Base-by-base conservation (phyloP, 2,888 invertebrate genomes). In the Aradus depressus region DNA sequence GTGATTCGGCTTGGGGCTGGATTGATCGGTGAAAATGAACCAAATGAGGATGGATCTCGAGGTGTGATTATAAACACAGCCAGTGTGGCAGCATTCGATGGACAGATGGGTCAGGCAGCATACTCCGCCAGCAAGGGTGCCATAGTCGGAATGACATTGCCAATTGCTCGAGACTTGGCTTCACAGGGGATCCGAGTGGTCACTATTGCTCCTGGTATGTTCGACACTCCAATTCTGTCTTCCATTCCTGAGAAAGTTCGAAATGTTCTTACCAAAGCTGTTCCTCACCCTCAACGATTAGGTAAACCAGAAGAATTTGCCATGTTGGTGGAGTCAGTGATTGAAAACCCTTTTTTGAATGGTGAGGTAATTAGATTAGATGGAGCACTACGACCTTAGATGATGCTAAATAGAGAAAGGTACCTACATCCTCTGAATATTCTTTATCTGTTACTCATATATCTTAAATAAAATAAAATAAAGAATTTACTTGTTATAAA, bases 31-130 rank as follows among this genome's bases (percentile, higher is more conserved):
- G 73, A 83, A 62, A 96, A 96, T 65, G 71, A 77, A 45, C 85
- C 89, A 0, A 80, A 90, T 64, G 70, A 70, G 44, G 81, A 90
- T 67, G 89, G 89, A 0, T 84, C 90, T 64, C 77, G 93, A 59
- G 98, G 98, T 10, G 91, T 96, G 1, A 79, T 98, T 50, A 75
- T 99, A 0, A 97, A 97, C 66, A 98, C 97, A 0, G 86, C 97
- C 0, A 89, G 93, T 49, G 80, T 95, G 4, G 92, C 96, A 34
- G 98, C 96, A 0, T 96, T 74, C 64, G 98, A 98, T 48, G 98
- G 97, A 0, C 96, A 97, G 69, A 85, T 86, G 56, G 97, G 96
- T 0, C 97, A 98, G 68, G 85, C 81, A 0, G 95, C 89, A 0
- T 93, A 92, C 65, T 77, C 95, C 0, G 95, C 96, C 0, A 88